Evolutionary conservation across 2,888 invertebrate species (phyloP).

Genomic region (Scaptodrosophila latifasciaeformis): DNA sequence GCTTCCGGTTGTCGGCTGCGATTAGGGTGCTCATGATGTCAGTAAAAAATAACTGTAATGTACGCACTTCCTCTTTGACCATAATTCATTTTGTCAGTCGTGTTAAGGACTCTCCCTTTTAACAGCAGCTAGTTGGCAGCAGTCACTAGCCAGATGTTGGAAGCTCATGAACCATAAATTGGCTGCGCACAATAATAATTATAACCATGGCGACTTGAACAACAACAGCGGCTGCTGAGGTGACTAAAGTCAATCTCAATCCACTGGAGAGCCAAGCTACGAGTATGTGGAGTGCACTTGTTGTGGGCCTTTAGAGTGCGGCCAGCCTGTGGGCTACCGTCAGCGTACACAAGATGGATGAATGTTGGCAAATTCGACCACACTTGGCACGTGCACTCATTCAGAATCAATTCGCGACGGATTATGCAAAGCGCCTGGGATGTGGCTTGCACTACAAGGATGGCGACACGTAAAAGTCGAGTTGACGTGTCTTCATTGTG

Average conservation of each 20-base stretch:
- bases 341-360: too few relatives aligned
- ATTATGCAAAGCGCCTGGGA: slow-evolving; percentile 32
- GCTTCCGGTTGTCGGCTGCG: slow-evolving; percentile 34
- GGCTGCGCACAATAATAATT: slow-evolving; percentile 18
- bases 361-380: too few relatives aligned
- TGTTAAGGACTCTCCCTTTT: too few relatives aligned
- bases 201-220: neutral
- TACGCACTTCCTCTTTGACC: slow-evolving; percentile 46
- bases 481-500: too few relatives aligned
- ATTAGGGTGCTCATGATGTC: neutral
- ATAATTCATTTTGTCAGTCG: slow-evolving; percentile 44
- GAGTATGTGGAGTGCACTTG: too few relatives aligned
- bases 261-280: too few relatives aligned
- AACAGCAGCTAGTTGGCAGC: slow-evolving; percentile 24
- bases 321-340: too few relatives aligned
- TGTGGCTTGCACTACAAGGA: too few relatives aligned
- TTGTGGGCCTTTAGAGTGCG: too few relatives aligned
- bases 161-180: slow-evolving; percentile 33
- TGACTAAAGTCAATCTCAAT: slow-evolving; percentile 30
- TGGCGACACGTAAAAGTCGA: too few relatives aligned
- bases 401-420: slow-evolving; percentile 67
- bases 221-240: slow-evolving; percentile 2
- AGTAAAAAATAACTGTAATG: slow-evolving; percentile 31
- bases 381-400: slow-evolving; percentile 63
- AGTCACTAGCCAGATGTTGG: slow-evolving; percentile 35